Evolutionary conservation across 2,113 vertebrate species (phyloP), one percentile per base, ranked within the genome.

Genomic region (Pteropus alecto): DNA sequence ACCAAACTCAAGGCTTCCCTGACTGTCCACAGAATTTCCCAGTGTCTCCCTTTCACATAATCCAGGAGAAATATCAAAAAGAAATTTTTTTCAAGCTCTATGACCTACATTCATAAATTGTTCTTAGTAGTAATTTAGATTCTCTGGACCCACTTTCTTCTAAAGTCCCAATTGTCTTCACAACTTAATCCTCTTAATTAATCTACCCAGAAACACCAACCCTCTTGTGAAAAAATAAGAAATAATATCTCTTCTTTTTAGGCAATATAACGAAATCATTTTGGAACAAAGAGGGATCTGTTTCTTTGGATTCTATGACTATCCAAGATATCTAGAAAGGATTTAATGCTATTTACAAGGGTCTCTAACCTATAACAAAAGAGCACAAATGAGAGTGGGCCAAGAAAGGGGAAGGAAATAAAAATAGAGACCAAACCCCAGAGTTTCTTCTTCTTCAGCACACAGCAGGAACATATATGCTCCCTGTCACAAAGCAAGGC

Each of bases 231-330:
- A 92, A 91, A 13, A 67, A 19, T n/a, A n/a, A 33, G 6, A 35
- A 91, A 68, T 33, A 92, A 41, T 46, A 85, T 73, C 56, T 93
- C 33, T 95, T 88, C 70, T 85, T 92, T 86, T 68, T 22, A 28
- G 28, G 30, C 14, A 48, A 41, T 46, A 38, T 26, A 51, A 60
- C 54, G 21, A 89, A 87, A 79, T 85, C 30, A 70, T 81, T 90
- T 89, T 65, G 38, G 61, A 82, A 81, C 48, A 58, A 89, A 83
- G 26, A 90, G 13, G 24, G 70, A 19, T 90, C 58, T 30, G 61
- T 65, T 18, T 79, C n/a, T 24, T 58, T 81, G 65, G 33, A 95
- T 91, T 87, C 24, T 78, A 79, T 35, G 38, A 87, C 8, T 68
- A 68, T 9, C 33, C n/a, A 46, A 33, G 60, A 87, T 77, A 71